These are phyloP conservation scores for Sclerodermus sp. DNA, from an alignment of 2,888 invertebrate species.

Conservation along the genomic window DNA sequence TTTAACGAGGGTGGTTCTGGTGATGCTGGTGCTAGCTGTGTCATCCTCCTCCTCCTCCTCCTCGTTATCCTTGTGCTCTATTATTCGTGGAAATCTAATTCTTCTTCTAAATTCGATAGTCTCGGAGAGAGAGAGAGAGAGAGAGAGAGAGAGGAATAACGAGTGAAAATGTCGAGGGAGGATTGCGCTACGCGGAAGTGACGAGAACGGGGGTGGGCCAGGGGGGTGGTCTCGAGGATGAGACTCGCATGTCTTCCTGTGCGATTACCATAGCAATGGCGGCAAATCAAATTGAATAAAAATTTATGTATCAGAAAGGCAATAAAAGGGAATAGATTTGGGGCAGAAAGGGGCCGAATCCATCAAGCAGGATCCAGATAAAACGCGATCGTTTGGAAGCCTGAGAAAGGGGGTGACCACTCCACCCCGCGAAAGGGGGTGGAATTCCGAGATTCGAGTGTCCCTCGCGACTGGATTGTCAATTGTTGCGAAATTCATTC, in stretches of 20 bases:
- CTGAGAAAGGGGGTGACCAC: neutral
- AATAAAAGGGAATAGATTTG: conserved; percentile 52
- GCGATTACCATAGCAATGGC: conserved; percentile 45
- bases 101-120: too few relatives aligned
- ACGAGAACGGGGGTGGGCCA: conserved; percentile 5
- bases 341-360: conserved; percentile 36
- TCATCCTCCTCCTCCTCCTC: neutral
- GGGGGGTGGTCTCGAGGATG: conserved; percentile 1
- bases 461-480: conserved; percentile 36
- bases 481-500: conserved; percentile 44
- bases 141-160: neutral
- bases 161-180: conserved; percentile 6
- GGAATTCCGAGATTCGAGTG: neutral
- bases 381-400: conserved; percentile 41
- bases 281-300: conserved; percentile 52
- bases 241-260: conserved; percentile 13
- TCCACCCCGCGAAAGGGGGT: too few relatives aligned
- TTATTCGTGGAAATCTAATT: neutral
- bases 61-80: neutral
- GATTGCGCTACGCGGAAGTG: neutral
- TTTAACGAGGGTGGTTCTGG: too few relatives aligned
- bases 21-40: too few relatives aligned
- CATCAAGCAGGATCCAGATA: conserved; percentile 37
- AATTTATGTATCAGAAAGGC: conserved; percentile 51
- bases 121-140: neutral